Evolutionary conservation across 2,113 vertebrate species (phyloP).

Genomic region (Cebidichthys violaceus): DNA sequence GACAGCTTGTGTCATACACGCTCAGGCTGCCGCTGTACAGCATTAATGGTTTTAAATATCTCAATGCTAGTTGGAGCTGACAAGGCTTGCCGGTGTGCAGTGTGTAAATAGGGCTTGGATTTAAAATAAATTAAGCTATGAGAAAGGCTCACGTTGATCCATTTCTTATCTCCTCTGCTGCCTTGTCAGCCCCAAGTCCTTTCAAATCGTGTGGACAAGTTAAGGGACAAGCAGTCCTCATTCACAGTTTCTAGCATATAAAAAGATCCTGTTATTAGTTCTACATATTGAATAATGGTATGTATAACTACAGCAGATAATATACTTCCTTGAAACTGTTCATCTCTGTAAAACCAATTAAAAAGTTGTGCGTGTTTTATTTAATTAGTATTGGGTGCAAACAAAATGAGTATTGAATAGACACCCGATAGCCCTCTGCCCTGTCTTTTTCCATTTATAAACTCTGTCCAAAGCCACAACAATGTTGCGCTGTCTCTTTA

Average conservation of each 20-base stretch:
- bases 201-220: slow-evolving; percentile 68
- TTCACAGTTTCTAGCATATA: slow-evolving; percentile 39
- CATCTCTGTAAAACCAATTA: slow-evolving; percentile 72
- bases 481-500: slow-evolving; percentile 75
- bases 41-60: slow-evolving; percentile 78
- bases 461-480: slow-evolving; percentile 58
- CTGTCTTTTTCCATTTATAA: slow-evolving; percentile 69
- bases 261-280: slow-evolving; percentile 41
- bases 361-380: slow-evolving; percentile 78
- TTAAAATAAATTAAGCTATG: slow-evolving; percentile 83
- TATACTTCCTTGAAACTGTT: slow-evolving; percentile 53
- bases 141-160: slow-evolving; percentile 83
- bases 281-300: not conserved
- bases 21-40: slow-evolving; percentile 61
- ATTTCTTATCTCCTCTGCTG: slow-evolving; percentile 81
- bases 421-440: slow-evolving; percentile 64
- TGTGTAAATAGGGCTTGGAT: slow-evolving; percentile 81
- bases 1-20: slow-evolving; percentile 68
- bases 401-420: slow-evolving; percentile 79
- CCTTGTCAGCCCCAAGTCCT: slow-evolving; percentile 77
- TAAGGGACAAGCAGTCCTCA: slow-evolving; percentile 52
- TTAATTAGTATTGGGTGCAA: slow-evolving; percentile 82
- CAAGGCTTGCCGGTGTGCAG: slow-evolving; percentile 67
- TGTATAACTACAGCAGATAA: slow-evolving; percentile 31
- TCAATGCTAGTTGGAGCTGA: slow-evolving; percentile 75